A percentile compares a stretch with the other conserved stretches of the same genome.
These are phyloP conservation scores for Oreortyx pictus DNA, from an alignment of 2,797 vertebrate species.

Conservation along the genomic window DNA sequence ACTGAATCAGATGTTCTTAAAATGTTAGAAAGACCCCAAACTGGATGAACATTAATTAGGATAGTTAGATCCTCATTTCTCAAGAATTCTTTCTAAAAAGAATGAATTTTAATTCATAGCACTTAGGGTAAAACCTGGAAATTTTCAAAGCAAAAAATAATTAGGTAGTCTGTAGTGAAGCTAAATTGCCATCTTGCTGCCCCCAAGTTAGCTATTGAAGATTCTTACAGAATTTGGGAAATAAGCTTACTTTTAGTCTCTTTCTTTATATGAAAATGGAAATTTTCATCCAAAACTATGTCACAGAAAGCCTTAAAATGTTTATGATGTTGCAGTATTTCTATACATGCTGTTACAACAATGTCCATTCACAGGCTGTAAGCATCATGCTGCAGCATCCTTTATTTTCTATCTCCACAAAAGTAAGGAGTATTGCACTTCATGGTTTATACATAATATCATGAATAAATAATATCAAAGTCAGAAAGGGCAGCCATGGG, in stretches of 20 bases:
- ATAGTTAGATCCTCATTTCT: neutral
- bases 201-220: neutral
- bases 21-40: neutral
- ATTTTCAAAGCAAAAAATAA: neutral
- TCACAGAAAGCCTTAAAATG: neutral
- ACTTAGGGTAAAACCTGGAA: neutral
- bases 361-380: neutral
- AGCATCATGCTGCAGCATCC: neutral
- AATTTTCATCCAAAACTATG: neutral
- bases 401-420: neutral
- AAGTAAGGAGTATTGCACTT: neutral
- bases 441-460: neutral
- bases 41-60: neutral
- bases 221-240: neutral
- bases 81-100: neutral
- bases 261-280: neutral
- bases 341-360: neutral
- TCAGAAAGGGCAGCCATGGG: neutral
- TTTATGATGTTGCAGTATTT: neutral
- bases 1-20: neutral
- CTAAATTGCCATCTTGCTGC: neutral
- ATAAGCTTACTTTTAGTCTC: neutral
- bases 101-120: neutral
- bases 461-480: neutral
- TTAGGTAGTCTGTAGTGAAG: accelerated